Evolutionary conservation across 2,113 vertebrate species (phyloP), one percentile per base, ranked within the genome.

Genomic region (Tachycineta bicolor): DNA sequence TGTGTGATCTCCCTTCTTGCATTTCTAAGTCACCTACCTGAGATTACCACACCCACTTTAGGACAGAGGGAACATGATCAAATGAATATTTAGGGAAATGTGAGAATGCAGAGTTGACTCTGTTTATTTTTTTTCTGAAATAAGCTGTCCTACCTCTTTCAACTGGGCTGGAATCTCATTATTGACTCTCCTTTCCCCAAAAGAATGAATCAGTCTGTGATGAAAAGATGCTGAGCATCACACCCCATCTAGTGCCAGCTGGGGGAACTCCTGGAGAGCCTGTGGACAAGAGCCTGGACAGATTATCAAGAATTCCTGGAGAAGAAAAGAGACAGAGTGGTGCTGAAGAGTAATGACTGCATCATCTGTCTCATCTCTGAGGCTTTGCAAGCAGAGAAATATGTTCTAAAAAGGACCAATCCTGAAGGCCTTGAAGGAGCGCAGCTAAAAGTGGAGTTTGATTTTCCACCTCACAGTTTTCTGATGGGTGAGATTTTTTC

Each of bases 231-330:
- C 43, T 9, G 52, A 39, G 68, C 89, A 10, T 58, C 87, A 89
- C 69, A 93, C 60, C 81, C 91, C 92, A 94, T 64, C 90, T 75
- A 91, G 73, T 59, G 90, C 89, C 55, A 59, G 69, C 90, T 79
- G 84, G 23, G 64, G 28, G 77, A 91, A 74, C 33, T 68, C 83
- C 60, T 70, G 83, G 14, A 6, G 21, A 44, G 25, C 28, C 37
- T 29, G 6, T 14, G 67, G 49, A 3, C 22, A 24, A 44, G 13
- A 12, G 3, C 12, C 1, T 22, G n/a, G 58, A 6, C 23, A 58
- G 33, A 14, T 21, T 0, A 22, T 3, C 26, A 22, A 22, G 24
- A 37, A 17, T 31, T 74, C 20, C 20, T 52, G 70, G 6, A 29
- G 46, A 73, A 77, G 34, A 37, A 6, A 9, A 52, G 34, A 44